Conservation (phyloP, 1,140 invertebrate species). For the Drosophila baimaii region DNA sequence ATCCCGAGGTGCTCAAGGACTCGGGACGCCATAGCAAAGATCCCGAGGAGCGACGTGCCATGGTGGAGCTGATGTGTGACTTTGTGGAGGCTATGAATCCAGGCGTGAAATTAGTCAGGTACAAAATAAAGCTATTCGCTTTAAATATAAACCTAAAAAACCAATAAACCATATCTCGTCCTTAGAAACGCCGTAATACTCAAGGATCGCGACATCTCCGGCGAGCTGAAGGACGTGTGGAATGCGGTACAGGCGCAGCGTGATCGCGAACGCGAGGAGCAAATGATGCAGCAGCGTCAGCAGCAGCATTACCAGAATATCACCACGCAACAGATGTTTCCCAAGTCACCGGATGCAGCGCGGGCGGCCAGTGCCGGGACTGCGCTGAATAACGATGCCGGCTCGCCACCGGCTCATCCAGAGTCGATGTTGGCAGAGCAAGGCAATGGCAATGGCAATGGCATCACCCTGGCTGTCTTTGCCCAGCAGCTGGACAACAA, state of each 20-base stretch:
- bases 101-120: conserved; percentile 86
- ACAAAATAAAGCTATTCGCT: neutral
- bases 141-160: too few relatives aligned
- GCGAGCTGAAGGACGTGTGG: conserved; percentile 90
- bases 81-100: conserved; percentile 90
- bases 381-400: conserved; percentile 44
- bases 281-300: conserved; percentile 83
- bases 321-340: conserved; percentile 83
- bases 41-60: conserved; percentile 86
- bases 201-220: conserved; percentile 88
- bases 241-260: conserved; percentile 88
- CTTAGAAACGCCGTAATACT: conserved; percentile 87
- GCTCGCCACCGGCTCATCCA: conserved; percentile 55
- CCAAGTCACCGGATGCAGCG: conserved; percentile 69
- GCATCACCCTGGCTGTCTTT: conserved; percentile 68
- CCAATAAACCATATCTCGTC: neutral
- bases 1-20: conserved; percentile 88
- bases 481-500: conserved; percentile 77
- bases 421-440: conserved; percentile 59
- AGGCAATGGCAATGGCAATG: conserved; percentile 61
- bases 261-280: conserved; percentile 85
- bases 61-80: conserved; percentile 88
- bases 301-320: conserved; percentile 81
- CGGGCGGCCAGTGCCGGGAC: conserved; percentile 56
- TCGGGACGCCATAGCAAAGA: conserved; percentile 88